Evolutionary conservation across 2,113 vertebrate genomes (phyloP).

Genomic region (Tenrec ecaudatus): DNA sequence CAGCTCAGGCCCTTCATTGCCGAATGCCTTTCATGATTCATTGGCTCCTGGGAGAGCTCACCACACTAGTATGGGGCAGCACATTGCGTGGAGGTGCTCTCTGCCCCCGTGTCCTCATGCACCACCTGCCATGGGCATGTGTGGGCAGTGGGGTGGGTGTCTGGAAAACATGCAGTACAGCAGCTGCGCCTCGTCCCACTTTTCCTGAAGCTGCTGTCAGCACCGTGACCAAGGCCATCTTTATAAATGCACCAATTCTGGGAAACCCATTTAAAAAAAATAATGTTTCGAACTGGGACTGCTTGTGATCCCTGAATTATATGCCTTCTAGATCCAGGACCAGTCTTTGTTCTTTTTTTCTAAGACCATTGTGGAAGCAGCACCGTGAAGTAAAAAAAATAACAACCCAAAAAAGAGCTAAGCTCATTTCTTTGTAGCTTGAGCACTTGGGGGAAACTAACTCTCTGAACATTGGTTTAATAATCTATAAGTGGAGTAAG

Average conservation of each 20-base stretch:
- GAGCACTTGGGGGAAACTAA: neutral
- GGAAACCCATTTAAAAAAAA: neutral
- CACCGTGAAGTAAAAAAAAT: neutral
- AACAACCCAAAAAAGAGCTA: slow-evolving; percentile 2
- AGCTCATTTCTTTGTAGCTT: slow-evolving; percentile 7
- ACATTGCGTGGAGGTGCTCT: slow-evolving; percentile 25
- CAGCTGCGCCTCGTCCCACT: slow-evolving; percentile 25
- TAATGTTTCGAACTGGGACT: neutral
- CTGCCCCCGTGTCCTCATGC: neutral
- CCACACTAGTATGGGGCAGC: neutral
- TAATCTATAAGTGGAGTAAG: neutral
- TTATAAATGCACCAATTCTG: neutral
- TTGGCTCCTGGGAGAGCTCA: neutral
- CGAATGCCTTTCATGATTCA: neutral
- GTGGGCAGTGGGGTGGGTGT: slow-evolving; percentile 29
- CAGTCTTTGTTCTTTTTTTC: slow-evolving; percentile 6
- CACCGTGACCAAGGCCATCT: neutral
- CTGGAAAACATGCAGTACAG: neutral
- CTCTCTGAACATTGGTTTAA: neutral
- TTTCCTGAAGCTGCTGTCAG: slow-evolving; percentile 38
- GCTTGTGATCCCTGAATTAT: neutral
- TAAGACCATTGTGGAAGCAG: neutral
- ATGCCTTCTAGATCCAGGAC: neutral
- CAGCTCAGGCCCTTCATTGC: neutral
- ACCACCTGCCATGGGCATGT: neutral